Percentiles rank a stretch among this genome's conserved stretches.
Evolutionary conservation across 2,888 invertebrate genomes (phyloP).

Genomic region (Machimus rusticus): DNA sequence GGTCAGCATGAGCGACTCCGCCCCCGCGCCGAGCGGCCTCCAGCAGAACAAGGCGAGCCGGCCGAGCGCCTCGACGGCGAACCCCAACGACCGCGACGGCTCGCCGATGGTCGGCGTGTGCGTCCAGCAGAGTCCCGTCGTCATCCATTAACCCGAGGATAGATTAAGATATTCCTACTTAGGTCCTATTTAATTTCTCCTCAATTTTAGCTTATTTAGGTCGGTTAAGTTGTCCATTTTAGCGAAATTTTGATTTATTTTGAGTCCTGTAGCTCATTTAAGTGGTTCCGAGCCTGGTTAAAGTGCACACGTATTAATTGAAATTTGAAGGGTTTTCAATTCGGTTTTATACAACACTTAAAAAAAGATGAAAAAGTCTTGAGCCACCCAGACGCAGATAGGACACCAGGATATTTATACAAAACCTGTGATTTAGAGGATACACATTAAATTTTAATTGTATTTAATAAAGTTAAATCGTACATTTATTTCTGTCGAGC

Average conservation of each 20-base stretch:
- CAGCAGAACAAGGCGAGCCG: constrained; percentile 37
- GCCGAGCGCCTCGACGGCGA: constrained; percentile 49
- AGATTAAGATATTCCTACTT: not conserved
- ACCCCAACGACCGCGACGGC: constrained; percentile 68
- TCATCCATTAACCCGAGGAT: constrained; percentile 71
- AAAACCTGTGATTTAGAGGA: constrained; percentile 39
- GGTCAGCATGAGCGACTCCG: constrained; percentile 42
- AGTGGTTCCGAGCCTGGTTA: constrained; percentile 12
- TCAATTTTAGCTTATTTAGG: constrained; percentile 4
- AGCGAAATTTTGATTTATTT: not conserved
- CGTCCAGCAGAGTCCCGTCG: constrained; percentile 91
- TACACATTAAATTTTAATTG: constrained; percentile 37
- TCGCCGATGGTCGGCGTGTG: constrained; percentile 89
- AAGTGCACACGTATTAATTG: constrained; percentile 10
- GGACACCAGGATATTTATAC: constrained; percentile 25
- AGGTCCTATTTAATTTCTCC: constrained; percentile 16
- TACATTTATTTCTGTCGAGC: constrained; percentile 11
- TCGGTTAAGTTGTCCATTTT: not conserved
- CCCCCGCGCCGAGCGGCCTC: constrained; percentile 27
- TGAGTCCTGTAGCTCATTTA: not conserved
- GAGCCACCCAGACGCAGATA: constrained; percentile 5
- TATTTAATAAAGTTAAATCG: constrained; percentile 29
- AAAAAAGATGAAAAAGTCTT: not conserved
- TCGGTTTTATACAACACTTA: not conserved
- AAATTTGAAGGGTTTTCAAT: constrained; percentile 14